These are phyloP conservation scores for Nothocercus nigrocapillus DNA, from an alignment of 2,113 vertebrate species.

Conservation along the genomic window DNA sequence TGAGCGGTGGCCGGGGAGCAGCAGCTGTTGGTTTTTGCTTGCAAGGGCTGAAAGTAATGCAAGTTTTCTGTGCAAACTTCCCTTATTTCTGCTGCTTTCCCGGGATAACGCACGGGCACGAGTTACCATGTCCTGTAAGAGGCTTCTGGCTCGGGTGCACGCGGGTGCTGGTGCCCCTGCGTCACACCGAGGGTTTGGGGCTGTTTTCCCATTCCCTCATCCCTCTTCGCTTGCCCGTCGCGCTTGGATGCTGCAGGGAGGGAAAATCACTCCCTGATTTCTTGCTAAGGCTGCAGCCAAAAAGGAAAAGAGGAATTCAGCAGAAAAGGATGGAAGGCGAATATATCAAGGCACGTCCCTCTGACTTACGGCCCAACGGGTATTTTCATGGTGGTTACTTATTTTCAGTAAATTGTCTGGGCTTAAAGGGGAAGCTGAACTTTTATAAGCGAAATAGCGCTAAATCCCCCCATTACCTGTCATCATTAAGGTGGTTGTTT, in stretches of 20 bases:
- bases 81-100: background rate
- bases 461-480: constrained; percentile 41
- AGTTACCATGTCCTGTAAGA: fast-evolving
- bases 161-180: background rate
- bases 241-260: fast-evolving
- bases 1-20: background rate
- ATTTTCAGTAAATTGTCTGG: constrained; percentile 28
- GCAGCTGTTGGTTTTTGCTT: constrained; percentile 37
- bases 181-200: fast-evolving
- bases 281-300: background rate
- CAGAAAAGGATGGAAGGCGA: background rate
- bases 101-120: fast-evolving
- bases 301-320: background rate
- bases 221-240: too few relatives aligned
- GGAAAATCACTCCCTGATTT: fast-evolving
- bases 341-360: background rate
- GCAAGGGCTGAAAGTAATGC: constrained; percentile 13
- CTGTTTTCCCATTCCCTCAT: background rate
- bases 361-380: background rate
- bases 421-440: constrained; percentile 50
- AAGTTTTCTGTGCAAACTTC: background rate
- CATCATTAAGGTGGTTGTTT: constrained; percentile 69
- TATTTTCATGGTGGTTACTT: constrained; percentile 15
- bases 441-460: constrained; percentile 29
- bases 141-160: fast-evolving